Percentiles rank a stretch among this genome's conserved stretches.
phyloP scores from a whole-genome alignment of 2,797 vertebrate species.

The Momotus momota region DNA sequence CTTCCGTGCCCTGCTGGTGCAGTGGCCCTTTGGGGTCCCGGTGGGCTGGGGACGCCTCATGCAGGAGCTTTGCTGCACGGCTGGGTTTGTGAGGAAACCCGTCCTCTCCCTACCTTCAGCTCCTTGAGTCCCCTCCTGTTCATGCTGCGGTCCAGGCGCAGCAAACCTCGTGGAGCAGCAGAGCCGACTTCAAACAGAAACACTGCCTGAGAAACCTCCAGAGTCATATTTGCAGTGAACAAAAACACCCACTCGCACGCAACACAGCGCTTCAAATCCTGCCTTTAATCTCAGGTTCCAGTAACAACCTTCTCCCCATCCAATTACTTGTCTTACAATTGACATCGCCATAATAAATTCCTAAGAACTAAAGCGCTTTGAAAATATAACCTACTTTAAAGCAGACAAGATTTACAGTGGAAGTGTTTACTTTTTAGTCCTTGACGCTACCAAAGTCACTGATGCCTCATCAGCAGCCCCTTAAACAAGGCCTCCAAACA shows the following conservation, averaged over 20 bases:
- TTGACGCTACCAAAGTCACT: not conserved
- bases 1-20: fast-evolving
- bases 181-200: not conserved
- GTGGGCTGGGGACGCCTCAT: no score
- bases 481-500: not conserved
- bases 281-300: conserved; percentile 60
- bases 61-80: not conserved
- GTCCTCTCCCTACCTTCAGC: not conserved
- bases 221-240: not conserved
- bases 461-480: not conserved
- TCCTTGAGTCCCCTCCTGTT: not conserved
- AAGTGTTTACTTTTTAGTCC: not conserved
- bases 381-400: conserved; percentile 35
- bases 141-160: fast-evolving
- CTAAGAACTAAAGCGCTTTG: conserved; percentile 41
- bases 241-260: not conserved
- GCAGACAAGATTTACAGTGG: not conserved
- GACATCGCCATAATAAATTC: conserved; percentile 58
- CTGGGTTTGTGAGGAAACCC: not conserved
- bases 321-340: conserved; percentile 53
- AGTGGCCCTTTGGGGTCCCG: not conserved
- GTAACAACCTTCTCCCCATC: conserved; percentile 46
- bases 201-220: not conserved
- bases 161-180: not conserved
- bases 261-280: conserved; percentile 22